Conservation (phyloP, 2,113 vertebrate species). For the Pipra filicauda region DNA sequence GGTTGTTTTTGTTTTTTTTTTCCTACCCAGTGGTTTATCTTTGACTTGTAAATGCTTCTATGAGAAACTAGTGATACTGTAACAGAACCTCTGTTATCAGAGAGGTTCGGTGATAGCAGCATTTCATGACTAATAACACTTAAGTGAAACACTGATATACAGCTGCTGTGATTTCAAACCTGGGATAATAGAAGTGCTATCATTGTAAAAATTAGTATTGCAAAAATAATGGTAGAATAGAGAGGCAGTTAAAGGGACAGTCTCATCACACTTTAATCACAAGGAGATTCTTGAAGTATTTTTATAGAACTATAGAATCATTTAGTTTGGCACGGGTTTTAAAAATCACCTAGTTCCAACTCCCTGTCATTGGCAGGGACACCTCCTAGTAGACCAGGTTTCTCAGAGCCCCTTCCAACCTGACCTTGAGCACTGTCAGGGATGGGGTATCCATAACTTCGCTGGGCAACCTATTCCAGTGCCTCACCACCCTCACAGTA, state of each 20-base stretch:
- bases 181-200: neutral
- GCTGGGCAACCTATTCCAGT: neutral
- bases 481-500: neutral
- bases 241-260: neutral
- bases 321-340: neutral
- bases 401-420: neutral
- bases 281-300: neutral
- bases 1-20: neutral
- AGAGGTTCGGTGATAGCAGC: neutral
- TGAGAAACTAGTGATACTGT: neutral
- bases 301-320: neutral
- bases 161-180: neutral
- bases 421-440: neutral
- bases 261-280: neutral
- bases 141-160: neutral
- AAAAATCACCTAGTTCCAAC: neutral
- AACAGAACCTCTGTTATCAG: neutral
- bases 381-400: neutral
- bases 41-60: neutral
- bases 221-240: neutral
- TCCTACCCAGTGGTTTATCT: neutral
- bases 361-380: neutral
- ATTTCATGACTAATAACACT: neutral
- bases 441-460: neutral
- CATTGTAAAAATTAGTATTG: neutral